These are phyloP conservation scores for Petaurus breviceps DNA, from an alignment of 2,113 vertebrate species.

Conservation along the genomic window DNA sequence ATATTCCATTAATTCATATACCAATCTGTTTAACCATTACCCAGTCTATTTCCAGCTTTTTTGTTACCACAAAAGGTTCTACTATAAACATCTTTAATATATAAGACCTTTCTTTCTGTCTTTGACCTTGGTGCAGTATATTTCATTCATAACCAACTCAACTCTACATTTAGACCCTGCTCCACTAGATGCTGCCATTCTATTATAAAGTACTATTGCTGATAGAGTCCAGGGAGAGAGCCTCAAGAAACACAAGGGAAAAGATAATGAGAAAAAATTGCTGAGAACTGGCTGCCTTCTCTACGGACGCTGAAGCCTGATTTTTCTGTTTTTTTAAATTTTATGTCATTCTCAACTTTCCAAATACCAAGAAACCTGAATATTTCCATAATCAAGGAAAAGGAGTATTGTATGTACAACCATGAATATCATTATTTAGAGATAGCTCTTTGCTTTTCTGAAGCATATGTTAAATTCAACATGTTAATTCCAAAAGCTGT, in stretches of 20 bases:
- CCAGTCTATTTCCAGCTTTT: not conserved
- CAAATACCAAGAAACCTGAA: not conserved
- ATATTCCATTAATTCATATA: not conserved
- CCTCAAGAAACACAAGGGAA: not conserved
- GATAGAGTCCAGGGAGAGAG: not conserved
- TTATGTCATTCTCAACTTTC: not conserved
- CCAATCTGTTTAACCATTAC: not conserved
- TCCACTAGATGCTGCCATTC: not conserved
- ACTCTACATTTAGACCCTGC: not conserved
- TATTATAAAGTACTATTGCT: not conserved
- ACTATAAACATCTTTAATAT: not conserved
- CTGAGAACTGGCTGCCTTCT: not conserved
- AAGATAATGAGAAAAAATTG: not conserved
- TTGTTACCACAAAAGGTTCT: not conserved
- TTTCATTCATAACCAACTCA: not conserved
- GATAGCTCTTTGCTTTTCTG: not conserved
- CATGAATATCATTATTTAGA: not conserved
- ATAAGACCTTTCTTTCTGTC: not conserved
- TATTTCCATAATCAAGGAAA: not conserved
- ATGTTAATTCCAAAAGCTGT: not conserved
- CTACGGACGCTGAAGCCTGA: not conserved
- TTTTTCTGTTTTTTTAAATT: not conserved
- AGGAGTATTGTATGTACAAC: not conserved
- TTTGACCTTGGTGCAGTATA: not conserved
- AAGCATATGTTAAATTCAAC: not conserved